Base-by-base conservation (phyloP, 2,113 vertebrate species). In the Zosterops hypoxanthus region DNA sequence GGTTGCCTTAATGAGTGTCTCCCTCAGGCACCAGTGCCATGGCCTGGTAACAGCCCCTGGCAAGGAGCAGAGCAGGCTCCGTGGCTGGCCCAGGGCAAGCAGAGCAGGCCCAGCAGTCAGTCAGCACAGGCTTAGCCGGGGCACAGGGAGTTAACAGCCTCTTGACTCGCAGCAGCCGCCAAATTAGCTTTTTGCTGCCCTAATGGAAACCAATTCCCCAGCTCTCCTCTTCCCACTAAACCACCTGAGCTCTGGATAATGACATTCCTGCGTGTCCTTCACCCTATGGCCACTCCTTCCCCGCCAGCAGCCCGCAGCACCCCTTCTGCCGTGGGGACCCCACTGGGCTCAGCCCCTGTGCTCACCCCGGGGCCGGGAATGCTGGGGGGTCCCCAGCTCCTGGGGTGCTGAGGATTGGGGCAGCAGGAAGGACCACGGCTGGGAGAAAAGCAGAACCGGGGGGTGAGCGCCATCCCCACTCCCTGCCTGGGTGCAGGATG, bases 161-260 rank as follows among this genome's bases (percentile, higher is more conserved):
- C 84, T 77, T 25, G n/a, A 24, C 8, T 69, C 1, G 5, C 42
- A 13, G 84, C 88, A 84, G 80, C 83, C 5, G 57, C 94, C 92
- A 92, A 93, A 97, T 92, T 49, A 94, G 94, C 90, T 93, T 90
- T 95, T 86, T 78, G 94, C 89, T 96, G 89, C 72, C 76, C 77
- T 96, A 93, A 96, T 92, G 96, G 95, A 95, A 96, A 96, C 50
- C 93, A 82, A 92, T 93, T 95, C 93, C 88, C 90, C 82, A 85
- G 88, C 80, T 78, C 86, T 84, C 84, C 5, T 14, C 78, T 87
- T 82, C 82, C 82, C 79, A 59, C 82, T 26, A 59, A 82, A 82
- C n/a, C 8, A 7, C 56, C 60, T 5, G 12, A 42, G 84, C 72
- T 28, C 82, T 19, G 55, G 91, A 63, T 68, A 86, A 95, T 82